Evolutionary conservation across 1,140 invertebrate genomes (phyloP), one percentile per base, ranked within the genome.

Genomic region (Rhagoletis pomonella): DNA sequence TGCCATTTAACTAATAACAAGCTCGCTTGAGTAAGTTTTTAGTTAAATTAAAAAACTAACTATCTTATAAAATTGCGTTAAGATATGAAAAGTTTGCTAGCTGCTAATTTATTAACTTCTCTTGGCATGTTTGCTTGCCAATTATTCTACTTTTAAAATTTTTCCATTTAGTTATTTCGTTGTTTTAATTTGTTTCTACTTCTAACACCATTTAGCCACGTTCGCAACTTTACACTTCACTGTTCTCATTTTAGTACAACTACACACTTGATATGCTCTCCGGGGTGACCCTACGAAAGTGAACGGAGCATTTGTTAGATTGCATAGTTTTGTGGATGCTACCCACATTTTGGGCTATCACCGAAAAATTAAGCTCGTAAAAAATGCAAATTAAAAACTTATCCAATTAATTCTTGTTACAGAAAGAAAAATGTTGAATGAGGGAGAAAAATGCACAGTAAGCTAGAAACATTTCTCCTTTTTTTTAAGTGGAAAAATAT

Each of bases 381-480:
- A 73, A 73, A 73, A 73, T 73, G 67, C 67, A 73, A 73, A 73
- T 73, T 73, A 73, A 73, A 73, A 73, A 73, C 67, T 73, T 73
- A 73, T 73, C 67, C 67, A 73, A 73, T 73, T 73, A 73, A 73
- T 73, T 73, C 42, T 73, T 73, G 42, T 73, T 44, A 73, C 4
- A 73, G 67, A n/a, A 42, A 44, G 39, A 42, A 47, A 39, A 5
- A 44, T 73, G 17, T 73, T 47, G 4, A 55, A 55, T 55, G 50
- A 4, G 50, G 50, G 9, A 55, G n/a, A n/a, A n/a, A n/a, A n/a
- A n/a, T 55, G n/a, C n/a, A 1, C 50, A 55, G 9, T 4, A 55
- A 55, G 1, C 9, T 55, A 55, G 4, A 6, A 55, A 55, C 9
- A 6, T 55, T 55, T 55, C 4, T 55, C 9, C 9, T 55, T 55